A percentile compares a stretch with the other conserved stretches of the same genome.
Evolutionary conservation across 2,888 invertebrate species (phyloP).

Genomic region (Lampropteryx suffumata): DNA sequence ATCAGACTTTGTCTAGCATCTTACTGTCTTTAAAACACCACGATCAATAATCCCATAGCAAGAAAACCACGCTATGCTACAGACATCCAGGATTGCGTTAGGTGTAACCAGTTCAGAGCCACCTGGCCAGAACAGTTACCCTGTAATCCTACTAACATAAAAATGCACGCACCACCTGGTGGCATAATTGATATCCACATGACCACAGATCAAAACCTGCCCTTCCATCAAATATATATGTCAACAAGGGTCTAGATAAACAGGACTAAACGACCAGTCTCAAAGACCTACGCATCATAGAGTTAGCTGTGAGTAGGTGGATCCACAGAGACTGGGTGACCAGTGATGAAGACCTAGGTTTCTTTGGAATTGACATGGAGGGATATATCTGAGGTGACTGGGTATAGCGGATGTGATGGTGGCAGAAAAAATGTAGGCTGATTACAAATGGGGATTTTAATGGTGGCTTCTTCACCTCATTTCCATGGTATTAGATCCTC

Average conservation of each 20-base stretch:
- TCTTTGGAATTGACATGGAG: background rate
- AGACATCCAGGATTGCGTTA: constrained; percentile 22
- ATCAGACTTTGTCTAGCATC: too few species aligned
- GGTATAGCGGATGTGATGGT: constrained; percentile 4
- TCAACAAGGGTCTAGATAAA: background rate
- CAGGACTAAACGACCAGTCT: background rate
- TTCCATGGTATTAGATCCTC: background rate
- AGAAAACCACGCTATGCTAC: too few species aligned
- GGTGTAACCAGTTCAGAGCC: constrained; percentile 24
- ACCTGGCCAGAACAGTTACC: constrained; percentile 65
- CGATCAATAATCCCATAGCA: background rate
- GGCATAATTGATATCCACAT: constrained; percentile 34
- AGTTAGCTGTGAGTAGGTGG: background rate
- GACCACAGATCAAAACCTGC: constrained; percentile 7
- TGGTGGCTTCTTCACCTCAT: background rate
- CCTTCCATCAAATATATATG: background rate
- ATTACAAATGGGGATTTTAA: background rate
- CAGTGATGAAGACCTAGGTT: background rate
- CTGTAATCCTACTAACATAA: constrained; percentile 74
- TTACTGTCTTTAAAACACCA: too few species aligned
- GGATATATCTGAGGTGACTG: constrained; percentile 3
- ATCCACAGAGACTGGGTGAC: constrained; percentile 3
- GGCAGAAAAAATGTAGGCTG: constrained; percentile 9
- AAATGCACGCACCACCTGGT: constrained; percentile 60
- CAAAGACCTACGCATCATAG: constrained; percentile 4